Conservation (phyloP, 2,888 invertebrate species). For the Ophraella communa region DNA sequence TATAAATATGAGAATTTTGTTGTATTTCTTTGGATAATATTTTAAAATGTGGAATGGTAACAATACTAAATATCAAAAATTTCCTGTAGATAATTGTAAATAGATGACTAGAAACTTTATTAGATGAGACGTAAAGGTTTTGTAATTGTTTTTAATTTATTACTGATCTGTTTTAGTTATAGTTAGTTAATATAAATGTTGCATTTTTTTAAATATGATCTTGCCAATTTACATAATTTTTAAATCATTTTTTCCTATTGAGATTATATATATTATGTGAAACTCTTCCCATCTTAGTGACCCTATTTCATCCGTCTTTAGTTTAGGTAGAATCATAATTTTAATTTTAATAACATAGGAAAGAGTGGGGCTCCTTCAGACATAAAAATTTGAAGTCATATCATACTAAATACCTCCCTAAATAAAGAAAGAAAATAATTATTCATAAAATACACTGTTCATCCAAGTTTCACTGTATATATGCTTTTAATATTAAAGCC, state of each 20-base stretch:
- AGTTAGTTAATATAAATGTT: constrained; percentile 9
- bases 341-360: no score
- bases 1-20: no score
- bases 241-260: neutral
- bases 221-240: neutral
- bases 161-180: constrained; percentile 16
- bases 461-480: no score
- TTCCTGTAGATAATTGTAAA: constrained; percentile 38
- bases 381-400: no score
- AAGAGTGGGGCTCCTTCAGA: no score
- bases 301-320: neutral
- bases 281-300: neutral
- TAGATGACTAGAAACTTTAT: constrained; percentile 23
- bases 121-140: constrained; percentile 17
- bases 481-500: no score
- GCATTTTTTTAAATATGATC: constrained; percentile 7
- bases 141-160: constrained; percentile 25
- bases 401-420: no score
- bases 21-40: neutral
- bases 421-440: no score
- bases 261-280: neutral
- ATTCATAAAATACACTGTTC: no score
- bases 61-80: constrained; percentile 14
- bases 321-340: no score
- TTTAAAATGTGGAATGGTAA: neutral